Evolutionary conservation across 2,888 invertebrate genomes (phyloP).

Genomic region (Cheilosia soror): DNA sequence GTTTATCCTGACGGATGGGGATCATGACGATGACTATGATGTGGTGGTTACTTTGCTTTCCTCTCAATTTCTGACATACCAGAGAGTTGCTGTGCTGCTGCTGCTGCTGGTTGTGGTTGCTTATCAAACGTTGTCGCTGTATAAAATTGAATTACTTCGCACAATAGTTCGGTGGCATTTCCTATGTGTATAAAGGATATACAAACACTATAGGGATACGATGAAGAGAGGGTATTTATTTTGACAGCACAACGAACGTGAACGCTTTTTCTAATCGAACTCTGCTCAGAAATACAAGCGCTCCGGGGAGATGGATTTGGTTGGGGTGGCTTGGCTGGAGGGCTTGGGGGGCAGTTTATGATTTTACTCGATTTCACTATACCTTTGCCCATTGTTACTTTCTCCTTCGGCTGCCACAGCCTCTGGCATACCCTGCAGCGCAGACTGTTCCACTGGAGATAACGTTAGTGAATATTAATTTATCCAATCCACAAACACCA

Average conservation of each 20-base stretch:
- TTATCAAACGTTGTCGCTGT: slow-evolving; percentile 56
- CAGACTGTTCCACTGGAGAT: slow-evolving; percentile 55
- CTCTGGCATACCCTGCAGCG: slow-evolving; percentile 34
- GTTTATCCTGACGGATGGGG: slow-evolving; percentile 63
- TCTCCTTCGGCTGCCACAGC: slow-evolving; percentile 15
- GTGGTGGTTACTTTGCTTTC: slow-evolving; percentile 60
- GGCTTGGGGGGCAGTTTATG: not conserved
- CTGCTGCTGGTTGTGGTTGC: slow-evolving; percentile 32
- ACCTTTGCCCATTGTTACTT: slow-evolving; percentile 22
- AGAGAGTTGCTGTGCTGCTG: slow-evolving; percentile 24
- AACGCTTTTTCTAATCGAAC: slow-evolving; percentile 63
- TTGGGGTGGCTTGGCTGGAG: not conserved
- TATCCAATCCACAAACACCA: slow-evolving; percentile 69
- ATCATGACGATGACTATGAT: slow-evolving; percentile 47
- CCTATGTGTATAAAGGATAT: slow-evolving; percentile 4
- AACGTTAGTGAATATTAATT: slow-evolving; percentile 71
- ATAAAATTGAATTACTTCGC: slow-evolving; percentile 68
- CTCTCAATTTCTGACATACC: slow-evolving; percentile 42
- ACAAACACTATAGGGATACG: slow-evolving; percentile 5
- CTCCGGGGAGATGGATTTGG: slow-evolving; percentile 16
- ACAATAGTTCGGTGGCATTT: slow-evolving; percentile 58
- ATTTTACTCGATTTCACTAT: not conserved
- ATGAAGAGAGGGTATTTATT: slow-evolving; percentile 56
- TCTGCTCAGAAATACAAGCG: slow-evolving; percentile 26
- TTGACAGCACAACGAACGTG: slow-evolving; percentile 66